Base-by-base conservation (phyloP, 37 sponge, comb jelly and placozoan species). In the Tethya wilhelma region DNA sequence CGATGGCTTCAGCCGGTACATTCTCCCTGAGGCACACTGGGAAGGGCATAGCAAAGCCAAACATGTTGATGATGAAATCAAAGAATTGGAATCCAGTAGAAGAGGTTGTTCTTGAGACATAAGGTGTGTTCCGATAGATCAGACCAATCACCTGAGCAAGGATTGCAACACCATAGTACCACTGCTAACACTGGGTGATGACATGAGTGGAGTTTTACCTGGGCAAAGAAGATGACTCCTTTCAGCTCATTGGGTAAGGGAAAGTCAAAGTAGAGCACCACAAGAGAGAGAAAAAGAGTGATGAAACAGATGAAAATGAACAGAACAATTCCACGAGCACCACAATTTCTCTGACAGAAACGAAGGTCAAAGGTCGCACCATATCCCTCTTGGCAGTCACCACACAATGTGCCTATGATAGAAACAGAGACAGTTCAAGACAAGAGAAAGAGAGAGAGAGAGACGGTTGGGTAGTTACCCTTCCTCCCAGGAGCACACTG, bases 361-460 rank as follows among this genome's bases (percentile, higher is more conserved):
- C 83, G 84, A 0, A 91, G 77, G 63, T 91, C 92, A 58, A 91
- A 74, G 26, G 75, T 83, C 2, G 80, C 71, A 7, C 79, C 84
- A 44, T 73, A 69, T 0, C 71, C 80, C 4, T 69, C 23, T 0
- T 38, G 3, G 26, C 92, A 91, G 0, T 58, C 46, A 19, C 88
- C 88, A 83, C 92, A 91, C 53, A 91, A 57, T 5, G 31, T 40
- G n/a, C 90, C 90, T 90, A 34, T 45, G n/a, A n/a, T n/a, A n/a
- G n/a, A n/a, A n/a, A n/a, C n/a, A n/a, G n/a, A n/a, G n/a, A n/a
- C n/a, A n/a, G n/a, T n/a, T n/a, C n/a, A n/a, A n/a, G n/a, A n/a
- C n/a, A n/a, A n/a, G n/a, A n/a, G n/a, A n/a, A n/a, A n/a, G n/a
- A n/a, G n/a, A n/a, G n/a, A n/a, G n/a, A n/a, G n/a, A n/a, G n/a